Evolutionary conservation across 1,140 invertebrate genomes (phyloP), one percentile per base, ranked within the genome.

Genomic region (Achatina immaculata): DNA sequence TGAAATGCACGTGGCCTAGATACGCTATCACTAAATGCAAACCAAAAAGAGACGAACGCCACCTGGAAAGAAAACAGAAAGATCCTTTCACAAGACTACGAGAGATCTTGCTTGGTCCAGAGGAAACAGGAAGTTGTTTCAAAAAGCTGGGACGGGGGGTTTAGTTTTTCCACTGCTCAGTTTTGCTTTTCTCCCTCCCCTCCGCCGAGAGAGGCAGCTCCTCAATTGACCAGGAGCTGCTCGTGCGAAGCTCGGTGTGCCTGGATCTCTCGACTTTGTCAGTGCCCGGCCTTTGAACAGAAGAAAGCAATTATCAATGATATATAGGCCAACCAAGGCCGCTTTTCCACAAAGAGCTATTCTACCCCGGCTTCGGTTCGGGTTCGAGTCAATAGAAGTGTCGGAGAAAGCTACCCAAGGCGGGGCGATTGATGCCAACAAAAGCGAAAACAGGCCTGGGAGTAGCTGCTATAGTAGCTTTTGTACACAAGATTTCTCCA

Each of bases 291-390:
- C 3, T 9, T 21, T n/a, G 24, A 69, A 69, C 36, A 69, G 68
- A 42, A 40, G 40, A 69, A 69, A 69, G 68, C 68, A 69, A 69
- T 69, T 69, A 42, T 69, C 36, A 69, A 69, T 40, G 68, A 69
- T 42, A 69, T 69, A 69, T 69, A 69, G 68, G 68, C 68, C 36
- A 19, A 43, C 68, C 21, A 7, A 21, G 40, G 68, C 68, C 68
- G 2, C 19, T 9, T 7, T 34, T 69, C 68, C 68, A 69, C 68
- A 69, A 69, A 28, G 40, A 38, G 36, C 42, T 42, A 42, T 69
- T 42, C 42, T 69, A 42, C 68, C 38, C 9, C 21, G 9, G 68
- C 68, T 2, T 31, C n/a, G n/a, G 58, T 31, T 31, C n/a, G 3
- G 21, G 38, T 0, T 69, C 68, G 68, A 69, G 68, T 69, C 68